Evolutionary conservation across 2,797 vertebrate species (phyloP).

Genomic region (Chaetodon trifasciatus): DNA sequence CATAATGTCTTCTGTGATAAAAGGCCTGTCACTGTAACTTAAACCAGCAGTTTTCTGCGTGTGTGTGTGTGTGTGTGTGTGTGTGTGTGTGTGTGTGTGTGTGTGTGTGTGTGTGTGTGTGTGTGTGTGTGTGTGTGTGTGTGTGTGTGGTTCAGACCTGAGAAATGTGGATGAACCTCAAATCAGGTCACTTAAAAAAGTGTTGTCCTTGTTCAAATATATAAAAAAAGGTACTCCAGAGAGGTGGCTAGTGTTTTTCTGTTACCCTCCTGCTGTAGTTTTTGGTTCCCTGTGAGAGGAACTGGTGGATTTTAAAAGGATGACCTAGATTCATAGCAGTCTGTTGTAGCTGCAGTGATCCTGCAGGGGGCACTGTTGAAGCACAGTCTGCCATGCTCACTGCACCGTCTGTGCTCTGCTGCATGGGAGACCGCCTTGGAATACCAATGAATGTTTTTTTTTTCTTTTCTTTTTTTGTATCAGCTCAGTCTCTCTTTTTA

Average conservation of each 20-base stretch:
- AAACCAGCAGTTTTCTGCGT: no score
- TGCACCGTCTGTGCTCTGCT: constrained; percentile 73
- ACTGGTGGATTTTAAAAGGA: constrained; percentile 69
- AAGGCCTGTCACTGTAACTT: no score
- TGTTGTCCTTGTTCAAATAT: constrained; percentile 73
- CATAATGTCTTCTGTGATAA: no score
- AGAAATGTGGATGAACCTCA: constrained; percentile 57
- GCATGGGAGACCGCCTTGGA: constrained; percentile 83
- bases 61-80: not conserved
- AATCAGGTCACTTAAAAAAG: constrained; percentile 79
- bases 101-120: not conserved
- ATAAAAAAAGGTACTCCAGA: constrained; percentile 57
- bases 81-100: not conserved
- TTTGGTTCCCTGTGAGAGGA: constrained; percentile 72
- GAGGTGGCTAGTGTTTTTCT: constrained; percentile 64
- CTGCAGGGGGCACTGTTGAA: constrained; percentile 83
- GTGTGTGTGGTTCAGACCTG: constrained; percentile 9
- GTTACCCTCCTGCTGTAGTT: constrained; percentile 64
- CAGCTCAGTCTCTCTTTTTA: constrained; percentile 50
- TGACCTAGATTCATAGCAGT: constrained; percentile 81
- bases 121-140: not conserved
- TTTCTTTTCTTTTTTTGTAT: constrained; percentile 43
- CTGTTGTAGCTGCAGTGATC: not conserved
- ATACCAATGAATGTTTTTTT: constrained; percentile 83
- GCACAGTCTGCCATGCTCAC: constrained; percentile 7